Base-by-base conservation (phyloP, 2,888 invertebrate species). In the Agriopis leucophaearia region DNA sequence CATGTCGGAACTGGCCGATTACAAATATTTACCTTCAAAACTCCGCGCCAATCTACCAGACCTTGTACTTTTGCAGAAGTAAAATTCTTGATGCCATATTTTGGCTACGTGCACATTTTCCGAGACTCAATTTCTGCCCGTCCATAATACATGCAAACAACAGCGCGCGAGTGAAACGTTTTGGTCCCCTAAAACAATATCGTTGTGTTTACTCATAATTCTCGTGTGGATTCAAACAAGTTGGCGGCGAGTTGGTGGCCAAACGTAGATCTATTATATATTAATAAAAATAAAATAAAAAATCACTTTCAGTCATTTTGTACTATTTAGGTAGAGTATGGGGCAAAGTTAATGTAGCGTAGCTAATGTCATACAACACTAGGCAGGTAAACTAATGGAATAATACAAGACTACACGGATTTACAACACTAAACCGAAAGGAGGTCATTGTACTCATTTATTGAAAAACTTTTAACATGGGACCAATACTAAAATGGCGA, bases 371-470 rank as follows among this genome's bases (percentile, higher is more conserved):
- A 74, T 73, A 79, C 76, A 71, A 75, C 75, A 69, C 66, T 69
- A 45, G 77, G 73, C 80, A 75, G 81, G 75, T 76, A 77, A 81
- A 81, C 75, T 80, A 82, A 81, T 82, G 83, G 83, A 87, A 84
- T 84, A 85, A 83, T 85, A 27, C 27, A 27, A 5, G 27, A 5
- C 5, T 27, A 27, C 3, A 27, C 27, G 0, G 27, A 27, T 27
- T 27, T 27, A 5, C 27, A 5, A 3, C 5, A 27, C 27, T 27
- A 27, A 27, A 5, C 27, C 27, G 27, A 27, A 27, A 27, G 27
- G 27, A 27, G 27, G 27, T 27, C 27, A 27, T 27, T 27, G 27
- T 2, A 27, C 27, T 27, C 27, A 27, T 27, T 27, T 4, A 27
- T 5, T 27, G 4, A 5, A 27, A 27, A 27, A 27, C 27, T 27